Percentiles rank a stretch among this genome's conserved stretches.
Evolutionary conservation across 1,140 invertebrate genomes (phyloP).

Genomic region (Neodiprion pinetum): DNA sequence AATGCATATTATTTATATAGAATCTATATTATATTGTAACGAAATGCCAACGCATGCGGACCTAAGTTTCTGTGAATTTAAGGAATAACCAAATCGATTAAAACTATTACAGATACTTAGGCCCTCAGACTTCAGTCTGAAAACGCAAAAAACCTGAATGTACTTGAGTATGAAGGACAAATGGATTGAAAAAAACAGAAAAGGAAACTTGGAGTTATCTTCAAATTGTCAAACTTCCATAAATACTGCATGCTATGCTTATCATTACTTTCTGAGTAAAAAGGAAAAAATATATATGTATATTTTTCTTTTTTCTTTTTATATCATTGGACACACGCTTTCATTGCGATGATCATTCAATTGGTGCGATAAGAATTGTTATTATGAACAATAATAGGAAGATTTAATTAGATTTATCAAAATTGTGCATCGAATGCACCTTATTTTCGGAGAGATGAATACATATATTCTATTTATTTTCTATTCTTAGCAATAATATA

Average conservation of each 20-base stretch:
- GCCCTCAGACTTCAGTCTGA: neutral
- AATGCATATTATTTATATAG: slow-evolving; percentile 63
- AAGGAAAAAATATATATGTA: too few relatives aligned
- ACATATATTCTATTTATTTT: slow-evolving; percentile 54
- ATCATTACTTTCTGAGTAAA: neutral
- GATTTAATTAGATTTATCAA: slow-evolving; percentile 4
- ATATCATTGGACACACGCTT: neutral
- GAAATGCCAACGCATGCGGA: slow-evolving; percentile 59
- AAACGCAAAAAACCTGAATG: neutral
- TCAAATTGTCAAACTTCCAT: neutral
- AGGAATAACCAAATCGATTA: slow-evolving; percentile 23
- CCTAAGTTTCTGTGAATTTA: slow-evolving; percentile 43
- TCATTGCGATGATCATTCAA: neutral
- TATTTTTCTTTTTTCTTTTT: neutral
- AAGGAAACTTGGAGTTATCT: neutral
- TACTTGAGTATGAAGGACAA: slow-evolving; percentile 1
- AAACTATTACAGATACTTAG: slow-evolving; percentile 4
- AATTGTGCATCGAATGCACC: slow-evolving; percentile 4
- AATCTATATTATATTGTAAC: slow-evolving; percentile 62
- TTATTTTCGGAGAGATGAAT: slow-evolving; percentile 31
- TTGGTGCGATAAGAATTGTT: slow-evolving; percentile 8
- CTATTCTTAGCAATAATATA: slow-evolving; percentile 41
- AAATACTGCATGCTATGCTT: neutral
- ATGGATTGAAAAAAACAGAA: neutral
- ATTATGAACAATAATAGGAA: neutral